Base-by-base conservation (phyloP, 1,140 invertebrate genomes). In the Panagrolaimus sp. region DNA sequence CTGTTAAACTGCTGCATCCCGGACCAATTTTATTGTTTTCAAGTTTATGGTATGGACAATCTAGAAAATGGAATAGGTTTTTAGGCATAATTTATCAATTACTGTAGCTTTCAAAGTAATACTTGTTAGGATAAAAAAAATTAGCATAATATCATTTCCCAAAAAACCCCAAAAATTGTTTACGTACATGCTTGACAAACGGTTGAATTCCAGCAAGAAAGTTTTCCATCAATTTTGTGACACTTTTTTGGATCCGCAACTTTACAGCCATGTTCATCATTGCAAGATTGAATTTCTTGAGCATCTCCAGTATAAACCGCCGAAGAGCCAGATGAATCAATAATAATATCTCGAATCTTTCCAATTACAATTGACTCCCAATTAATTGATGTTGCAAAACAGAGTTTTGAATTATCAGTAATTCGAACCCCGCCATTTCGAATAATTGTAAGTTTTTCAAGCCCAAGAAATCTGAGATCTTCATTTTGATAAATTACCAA, bases 311-410 rank as follows among this genome's bases (percentile, higher is more conserved):
- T 89, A 80, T 15, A 83, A 84, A 58, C 44, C 67, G 81, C n/a
- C 7, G 2, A 88, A 21, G 10, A 26, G 24, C 48, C 32, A 73
- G 69, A 70, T 73, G 28, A 73, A 64, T 78, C 77, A 43, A 77
- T 69, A 38, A 77, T 75, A 1, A 71, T 21, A 63, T 77, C 76
- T 14, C 68, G 38, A 24, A 77, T 70, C 38, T 78, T 76, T 28
- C 62, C 86, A 80, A 62, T 87, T 85, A 78, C 43, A 21, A 79
- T 78, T 10, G 38, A 24, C 5, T 75, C 52, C 94, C 95, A 98
- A 83, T 96, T 89, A 43, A 98, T 89, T 0, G 91, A 94, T 71
- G 92, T 87, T n/a, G 90, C 88, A 84, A 90, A 96, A 84, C 94
- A 97, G 1, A 98, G 86, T 43, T 87, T 86, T 3, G 89, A 88